phyloP scores from a whole-genome alignment of 1,140 invertebrate genomes.

The Tetragnatha versicolor region DNA sequence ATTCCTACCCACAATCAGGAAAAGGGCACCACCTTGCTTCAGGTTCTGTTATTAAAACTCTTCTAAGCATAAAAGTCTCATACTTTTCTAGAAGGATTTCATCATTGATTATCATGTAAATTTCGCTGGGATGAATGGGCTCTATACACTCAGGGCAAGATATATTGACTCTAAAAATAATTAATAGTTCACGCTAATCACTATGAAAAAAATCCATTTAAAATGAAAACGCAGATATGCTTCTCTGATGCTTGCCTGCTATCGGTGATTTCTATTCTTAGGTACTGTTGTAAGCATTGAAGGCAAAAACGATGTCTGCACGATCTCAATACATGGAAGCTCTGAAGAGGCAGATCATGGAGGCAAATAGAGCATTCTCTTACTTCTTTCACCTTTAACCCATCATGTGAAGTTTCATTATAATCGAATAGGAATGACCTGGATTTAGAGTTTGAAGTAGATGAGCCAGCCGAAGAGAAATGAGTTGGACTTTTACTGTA shows the following conservation, averaged over 20 bases:
- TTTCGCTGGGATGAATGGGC: slow-evolving; percentile 89
- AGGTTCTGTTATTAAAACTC: slow-evolving; percentile 90
- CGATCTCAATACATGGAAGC: slow-evolving; percentile 75
- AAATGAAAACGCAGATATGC: not conserved
- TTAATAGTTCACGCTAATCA: not conserved
- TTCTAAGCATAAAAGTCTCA: slow-evolving; percentile 93
- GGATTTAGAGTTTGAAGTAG: slow-evolving; percentile 25
- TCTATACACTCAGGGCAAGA: slow-evolving; percentile 93
- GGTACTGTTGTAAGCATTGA: slow-evolving; percentile 80
- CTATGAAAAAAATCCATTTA: no score
- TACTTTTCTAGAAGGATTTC: slow-evolving; percentile 83
- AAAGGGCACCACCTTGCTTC: slow-evolving; percentile 94
- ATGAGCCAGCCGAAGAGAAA: slow-evolving; percentile 29
- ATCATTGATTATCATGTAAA: slow-evolving; percentile 77
- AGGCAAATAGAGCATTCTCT: slow-evolving; percentile 80
- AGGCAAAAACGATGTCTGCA: slow-evolving; percentile 80
- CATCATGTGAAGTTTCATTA: slow-evolving; percentile 20
- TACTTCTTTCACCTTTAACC: slow-evolving; percentile 38
- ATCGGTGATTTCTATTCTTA: slow-evolving; percentile 69
- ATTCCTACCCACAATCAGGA: slow-evolving; percentile 86
- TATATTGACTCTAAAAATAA: slow-evolving; percentile 71
- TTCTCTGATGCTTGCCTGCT: slow-evolving; percentile 58
- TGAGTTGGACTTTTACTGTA: not conserved
- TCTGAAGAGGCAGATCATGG: slow-evolving; percentile 71
- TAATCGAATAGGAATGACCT: slow-evolving; percentile 28